Base-by-base conservation (phyloP, 2,113 vertebrate genomes). In the Miniopterus natalensis region DNA sequence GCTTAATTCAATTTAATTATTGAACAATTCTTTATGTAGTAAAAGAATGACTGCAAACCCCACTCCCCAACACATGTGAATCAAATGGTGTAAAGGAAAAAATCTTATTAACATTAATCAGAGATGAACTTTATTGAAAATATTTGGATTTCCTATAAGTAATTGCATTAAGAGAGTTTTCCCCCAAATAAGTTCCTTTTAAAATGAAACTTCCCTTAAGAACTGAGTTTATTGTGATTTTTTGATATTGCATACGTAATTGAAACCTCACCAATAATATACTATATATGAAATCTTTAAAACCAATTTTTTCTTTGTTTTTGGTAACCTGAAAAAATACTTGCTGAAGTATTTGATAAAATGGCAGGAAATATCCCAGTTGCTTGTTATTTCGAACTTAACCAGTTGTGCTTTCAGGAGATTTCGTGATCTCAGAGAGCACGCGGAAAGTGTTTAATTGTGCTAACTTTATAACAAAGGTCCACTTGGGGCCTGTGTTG, bases 91-190 rank as follows among this genome's bases (percentile, higher is more conserved):
- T 57, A 40, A 49, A 83, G 85, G 17, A 71, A 94, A 89, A 21
- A 31, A 55, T 49, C 68, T 25, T 25, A 15, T 36, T 10, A 18
- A 74, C 31, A 8, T 65, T 66, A 51, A 23, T 3, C 25, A 66
- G 51, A 73, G 78, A 83, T 55, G 2, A 53, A 86, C 27, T 92
- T 63, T 85, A 88, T 88, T 94, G 63, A 74, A 81, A 68, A 84
- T 92, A 78, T 53, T 25, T 92, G 29, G 45, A 42, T 53, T 96
- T 57, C 47, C 57, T 83, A 27, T 65, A 95, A 91, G 13, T 88
- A 86, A 66, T 42, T 96, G 25, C 65, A 89, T 93, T 95, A 75
- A 57, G 74, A 7, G 3, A 85, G 92, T 95, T 88, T 49, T 7
- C 18, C 55, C 21, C 29, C 1, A 96, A 88, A 78, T 25, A 45